A percentile compares a stretch with the other conserved stretches of the same genome.
Evolutionary conservation across 2,113 vertebrate genomes (phyloP).

Genomic region (Ptilorrhoa leucosticta): DNA sequence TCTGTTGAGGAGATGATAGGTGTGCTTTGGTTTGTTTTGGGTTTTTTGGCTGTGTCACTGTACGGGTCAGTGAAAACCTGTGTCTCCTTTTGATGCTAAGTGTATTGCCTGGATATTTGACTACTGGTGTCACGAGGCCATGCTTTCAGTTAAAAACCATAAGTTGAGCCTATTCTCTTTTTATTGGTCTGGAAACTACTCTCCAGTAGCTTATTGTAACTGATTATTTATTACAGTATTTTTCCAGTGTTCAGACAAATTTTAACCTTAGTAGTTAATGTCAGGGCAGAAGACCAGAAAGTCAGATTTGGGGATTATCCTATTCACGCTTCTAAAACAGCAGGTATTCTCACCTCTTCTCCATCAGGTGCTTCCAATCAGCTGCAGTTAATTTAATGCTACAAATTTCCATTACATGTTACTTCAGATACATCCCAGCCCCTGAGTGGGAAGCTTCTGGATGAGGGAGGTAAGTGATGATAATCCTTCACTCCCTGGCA

Average conservation of each 20-base stretch:
- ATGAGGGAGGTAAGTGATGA: slow-evolving; percentile 68
- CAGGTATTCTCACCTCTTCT: slow-evolving; percentile 65
- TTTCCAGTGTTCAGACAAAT: slow-evolving; percentile 11
- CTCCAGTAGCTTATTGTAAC: background rate
- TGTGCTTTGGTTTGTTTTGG: background rate
- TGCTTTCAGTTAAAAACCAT: background rate
- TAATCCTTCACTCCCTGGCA: slow-evolving; percentile 57
- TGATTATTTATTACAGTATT: background rate
- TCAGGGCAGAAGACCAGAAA: slow-evolving; percentile 56
- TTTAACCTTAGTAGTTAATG: slow-evolving; percentile 52
- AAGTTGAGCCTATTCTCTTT: background rate
- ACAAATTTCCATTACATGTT: slow-evolving; percentile 66
- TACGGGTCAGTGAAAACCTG: background rate
- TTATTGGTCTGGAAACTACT: background rate
- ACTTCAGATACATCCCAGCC: slow-evolving; percentile 65
- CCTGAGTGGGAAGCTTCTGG: slow-evolving; percentile 61
- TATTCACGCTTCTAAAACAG: slow-evolving; percentile 63
- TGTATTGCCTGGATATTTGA: slow-evolving; percentile 11
- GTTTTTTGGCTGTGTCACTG: background rate
- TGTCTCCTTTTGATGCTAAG: slow-evolving; percentile 2
- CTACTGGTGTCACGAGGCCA: background rate
- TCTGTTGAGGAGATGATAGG: background rate
- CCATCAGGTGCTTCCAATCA: slow-evolving; percentile 64
- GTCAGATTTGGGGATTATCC: slow-evolving; percentile 49
- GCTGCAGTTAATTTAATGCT: slow-evolving; percentile 60